A percentile compares a stretch with the other conserved stretches of the same genome.
phyloP scores from a whole-genome alignment of 2,888 invertebrate species.

The Trilocha varians region DNA sequence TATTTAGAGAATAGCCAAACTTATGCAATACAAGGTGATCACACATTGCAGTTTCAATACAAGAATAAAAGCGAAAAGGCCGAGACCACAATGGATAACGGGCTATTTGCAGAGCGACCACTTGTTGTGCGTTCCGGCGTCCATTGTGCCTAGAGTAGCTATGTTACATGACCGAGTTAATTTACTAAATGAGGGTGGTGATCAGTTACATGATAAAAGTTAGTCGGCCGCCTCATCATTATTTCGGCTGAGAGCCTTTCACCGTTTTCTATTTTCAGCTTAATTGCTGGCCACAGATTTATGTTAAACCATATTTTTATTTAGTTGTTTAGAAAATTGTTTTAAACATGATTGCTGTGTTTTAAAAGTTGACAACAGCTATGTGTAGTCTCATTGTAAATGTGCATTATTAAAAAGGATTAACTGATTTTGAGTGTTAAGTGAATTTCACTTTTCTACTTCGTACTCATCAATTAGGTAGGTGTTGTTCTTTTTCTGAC shows the following conservation, averaged over 20 bases:
- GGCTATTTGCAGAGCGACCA: slow-evolving; percentile 62
- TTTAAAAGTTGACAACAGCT: too few relatives aligned
- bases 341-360: too few relatives aligned
- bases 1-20: too few relatives aligned
- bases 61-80: slow-evolving; percentile 25
- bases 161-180: slow-evolving; percentile 45
- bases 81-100: slow-evolving; percentile 43
- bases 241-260: neutral
- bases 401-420: too few relatives aligned
- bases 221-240: slow-evolving; percentile 3
- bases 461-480: too few relatives aligned
- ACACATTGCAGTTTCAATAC: too few relatives aligned
- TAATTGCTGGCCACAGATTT: neutral
- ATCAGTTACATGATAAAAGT: slow-evolving; percentile 19
- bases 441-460: too few relatives aligned
- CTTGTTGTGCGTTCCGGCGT: slow-evolving; percentile 58
- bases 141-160: slow-evolving; percentile 32
- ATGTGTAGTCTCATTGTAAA: too few relatives aligned
- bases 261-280: neutral
- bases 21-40: too few relatives aligned
- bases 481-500: too few relatives aligned
- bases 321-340: neutral
- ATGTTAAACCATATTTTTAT: neutral
- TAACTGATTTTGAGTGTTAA: too few relatives aligned
- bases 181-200: slow-evolving; percentile 38